Evolutionary conservation across 53 echinoderm and acorn worm species (phyloP), one percentile per base, ranked within the genome.

Genomic region (Paelopatides confundens): DNA sequence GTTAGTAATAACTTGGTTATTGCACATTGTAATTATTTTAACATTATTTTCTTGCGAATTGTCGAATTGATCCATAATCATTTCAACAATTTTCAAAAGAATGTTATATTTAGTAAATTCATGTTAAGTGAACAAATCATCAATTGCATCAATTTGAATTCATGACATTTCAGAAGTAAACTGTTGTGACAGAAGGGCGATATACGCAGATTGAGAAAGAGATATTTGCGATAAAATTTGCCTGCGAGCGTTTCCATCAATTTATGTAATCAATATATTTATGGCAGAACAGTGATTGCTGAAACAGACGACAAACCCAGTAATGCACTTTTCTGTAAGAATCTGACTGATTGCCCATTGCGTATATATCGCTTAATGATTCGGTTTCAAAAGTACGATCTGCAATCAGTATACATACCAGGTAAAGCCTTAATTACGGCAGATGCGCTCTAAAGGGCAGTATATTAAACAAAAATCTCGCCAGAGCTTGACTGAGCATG

Each of bases 221-320:
- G 65, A 43, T 89, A 15, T 34, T 89, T 26, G 86, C 33, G 23
- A 47, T 89, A 31, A 53, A 81, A 0, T 93, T 82, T 50, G 91
- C 82, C 30, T 91, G 91, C 28, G 94, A 93, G 62, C 63, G 86
- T 15, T 91, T 93, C 24, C 91, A 93, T 54, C 81, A 88, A 71
- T 89, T 81, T 71, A n/a, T n/a, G n/a, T n/a, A n/a, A n/a, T n/a
- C n/a, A n/a, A n/a, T n/a, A n/a, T n/a, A 84, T 88, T 34, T 85
- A 62, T 58, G 91, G 88, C 39, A 43, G 46, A 58, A 82, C 81
- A 0, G 74, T 93, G 13, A 74, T 43, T 39, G 91, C 81, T 10
- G 82, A 86, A 31, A 94, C 91, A 9, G 82, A 88, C 54, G 91
- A 91, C 65, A 91, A 88, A 63, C 91, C 94, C 23, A 66, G 90